Evolutionary conservation across 1,140 invertebrate genomes (phyloP), one percentile per base, ranked within the genome.

Genomic region (Drosophila pseudoananassae): DNA sequence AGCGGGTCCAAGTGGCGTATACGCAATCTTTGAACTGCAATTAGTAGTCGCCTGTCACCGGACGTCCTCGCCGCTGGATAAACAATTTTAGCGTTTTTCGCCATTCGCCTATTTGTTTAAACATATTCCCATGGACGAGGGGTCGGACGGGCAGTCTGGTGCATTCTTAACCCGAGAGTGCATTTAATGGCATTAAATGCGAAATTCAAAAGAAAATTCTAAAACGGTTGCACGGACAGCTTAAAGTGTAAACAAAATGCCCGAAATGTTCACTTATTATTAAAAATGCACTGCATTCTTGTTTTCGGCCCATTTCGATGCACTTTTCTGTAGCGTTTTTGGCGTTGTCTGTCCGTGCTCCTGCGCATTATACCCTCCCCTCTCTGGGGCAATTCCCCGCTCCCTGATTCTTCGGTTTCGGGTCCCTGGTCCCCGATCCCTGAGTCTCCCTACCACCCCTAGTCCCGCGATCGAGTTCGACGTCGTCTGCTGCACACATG

Each of bases 171-270:
- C 74, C 82, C 72, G 78, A 85, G 82, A 85, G 82, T 82, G 83
- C 78, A 87, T 69, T 88, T 87, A 88, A 82, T 82, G 83, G 83
- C 83, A 29, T 20, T 20, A 78, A 71, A 66, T 49, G 53, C 54
- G 54, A 79, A 65, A 60, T 64, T 64, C 54, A 72, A 68, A 78
- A 64, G 70, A 60, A 79, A 63, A 63, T 49, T 27, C 27, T 36
- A 56, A 55, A 56, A 29, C 38, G 20, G 17, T 46, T 38, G 33
- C 45, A 25, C 69, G 74, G 78, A 83, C 68, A 80, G 81, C 75
- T 76, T 88, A 87, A 79, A 87, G 83, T 87, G 79, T 87, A 88
- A 88, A 87, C 82, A 87, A 88, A 88, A 72, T 68, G 81, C 63
- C 57, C 63, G 33, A 76, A 64, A 79, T 69, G 78, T 87, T 87